Base-by-base conservation (phyloP, 2,888 invertebrate genomes). In the Meloe dianella region DNA sequence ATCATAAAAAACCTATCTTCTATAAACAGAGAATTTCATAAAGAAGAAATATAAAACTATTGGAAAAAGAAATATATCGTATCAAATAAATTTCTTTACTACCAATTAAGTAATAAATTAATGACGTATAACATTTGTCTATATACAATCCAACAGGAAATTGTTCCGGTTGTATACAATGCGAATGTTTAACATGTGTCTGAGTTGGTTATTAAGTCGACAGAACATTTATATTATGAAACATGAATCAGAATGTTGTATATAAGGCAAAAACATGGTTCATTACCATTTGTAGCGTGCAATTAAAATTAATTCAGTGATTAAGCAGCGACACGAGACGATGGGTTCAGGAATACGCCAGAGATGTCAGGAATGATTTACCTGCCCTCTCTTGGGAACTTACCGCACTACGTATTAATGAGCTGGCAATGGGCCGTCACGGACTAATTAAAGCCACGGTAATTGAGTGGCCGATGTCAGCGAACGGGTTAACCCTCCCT, bases 401-500 rank as follows among this genome's bases (percentile, higher is more conserved):
- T 73, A 74, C 75, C 69, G 70, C 73, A 71, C 75, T 73, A 75
- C 78, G 78, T 79, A 82, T 81, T 82, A 82, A 82, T 81, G 82
- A 82, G 82, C 82, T 80, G 81, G 82, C 82, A 82, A 82, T 82
- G 82, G 82, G 77, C 82, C 82, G 82, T 82, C 81, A 80, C 79
- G 81, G 82, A 81, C 81, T 82, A 82, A 82, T 82, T 82, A 82
- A 81, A 81, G 81, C 81, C 78, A 78, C 74, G 78, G 81, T 82
- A 82, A 82, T 82, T 82, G 81, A 82, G 82, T 81, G 81, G 82
- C 81, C 81, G 79, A 80, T 82, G 82, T 82, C 81, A 82, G 80
- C 80, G 80, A 78, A 77, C 77, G 79, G 78, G 80, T 80, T 80
- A 81, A 80, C 80, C 80, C 79, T 76, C 78, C 73, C 78, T 75